A percentile compares a stretch with the other conserved stretches of the same genome.
phyloP scores from a whole-genome alignment of 2,888 invertebrate genomes.

The Dasypolia templi region DNA sequence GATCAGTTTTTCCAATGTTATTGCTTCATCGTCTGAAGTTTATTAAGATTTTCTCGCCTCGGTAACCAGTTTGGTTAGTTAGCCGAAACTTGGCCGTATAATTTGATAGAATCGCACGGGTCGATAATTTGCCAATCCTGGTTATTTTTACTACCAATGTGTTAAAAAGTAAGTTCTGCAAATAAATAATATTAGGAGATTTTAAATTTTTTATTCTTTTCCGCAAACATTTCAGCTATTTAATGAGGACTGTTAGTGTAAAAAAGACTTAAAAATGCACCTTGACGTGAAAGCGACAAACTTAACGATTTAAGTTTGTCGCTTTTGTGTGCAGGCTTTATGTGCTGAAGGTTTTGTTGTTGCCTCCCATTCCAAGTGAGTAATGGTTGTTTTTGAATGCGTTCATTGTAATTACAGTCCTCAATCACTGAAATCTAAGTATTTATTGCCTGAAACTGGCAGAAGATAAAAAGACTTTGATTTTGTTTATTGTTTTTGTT shows the following conservation, averaged over 20 bases:
- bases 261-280: conserved; percentile 47
- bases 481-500: not conserved
- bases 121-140: conserved; percentile 24
- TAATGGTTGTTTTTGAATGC: conserved; percentile 38
- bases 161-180: not conserved
- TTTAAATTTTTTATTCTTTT: not conserved
- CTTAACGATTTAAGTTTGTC: conserved; percentile 45
- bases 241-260: conserved; percentile 13
- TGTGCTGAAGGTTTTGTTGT: conserved; percentile 32
- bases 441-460: conserved; percentile 20
- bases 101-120: conserved; percentile 15
- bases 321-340: conserved; percentile 34
- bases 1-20: conserved; percentile 26
- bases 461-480: conserved; percentile 19
- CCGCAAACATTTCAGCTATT: conserved; percentile 16
- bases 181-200: not conserved
- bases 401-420: conserved; percentile 25
- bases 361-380: conserved; percentile 31
- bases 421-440: conserved; percentile 24
- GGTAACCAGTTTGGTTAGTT: conserved; percentile 24
- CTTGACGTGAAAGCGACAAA: no score
- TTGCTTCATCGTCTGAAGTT: conserved; percentile 8
- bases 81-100: conserved; percentile 4
- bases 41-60: conserved; percentile 13
- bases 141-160: no score